These are phyloP conservation scores for Macrocentrus cingulum DNA, from an alignment of 1,140 invertebrate species.

Conservation along the genomic window DNA sequence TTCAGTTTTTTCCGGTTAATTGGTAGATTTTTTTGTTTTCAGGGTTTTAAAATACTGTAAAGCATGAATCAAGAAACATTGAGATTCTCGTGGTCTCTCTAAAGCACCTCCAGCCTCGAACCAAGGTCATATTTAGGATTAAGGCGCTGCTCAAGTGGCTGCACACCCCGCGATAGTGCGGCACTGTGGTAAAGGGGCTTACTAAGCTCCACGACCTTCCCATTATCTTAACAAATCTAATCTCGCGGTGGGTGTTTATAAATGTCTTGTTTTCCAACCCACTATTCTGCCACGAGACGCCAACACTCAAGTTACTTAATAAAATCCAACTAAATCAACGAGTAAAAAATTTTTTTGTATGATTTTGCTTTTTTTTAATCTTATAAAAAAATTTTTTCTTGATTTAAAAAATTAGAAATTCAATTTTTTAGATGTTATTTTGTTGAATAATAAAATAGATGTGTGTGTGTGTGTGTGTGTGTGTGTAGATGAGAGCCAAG, in stretches of 20 bases:
- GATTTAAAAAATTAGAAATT: too few species aligned
- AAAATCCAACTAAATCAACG: too few species aligned
- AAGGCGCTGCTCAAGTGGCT: slow-evolving; percentile 37
- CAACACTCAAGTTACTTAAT: neutral
- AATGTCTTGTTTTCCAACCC: slow-evolving; percentile 59
- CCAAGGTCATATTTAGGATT: slow-evolving; percentile 45
- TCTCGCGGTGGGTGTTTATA: slow-evolving; percentile 59
- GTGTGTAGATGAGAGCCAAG: too few species aligned
- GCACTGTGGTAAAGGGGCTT: slow-evolving; percentile 33
- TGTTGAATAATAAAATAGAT: too few species aligned
- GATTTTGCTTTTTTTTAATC: too few species aligned
- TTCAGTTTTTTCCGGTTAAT: too few species aligned
- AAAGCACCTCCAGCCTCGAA: neutral
- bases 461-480: too few species aligned
- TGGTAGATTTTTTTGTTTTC: too few species aligned
- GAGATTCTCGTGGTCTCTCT: neutral
- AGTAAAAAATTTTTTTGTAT: too few species aligned
- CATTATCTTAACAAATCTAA: slow-evolving; percentile 62
- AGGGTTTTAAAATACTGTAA: too few species aligned
- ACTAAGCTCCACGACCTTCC: slow-evolving; percentile 21
- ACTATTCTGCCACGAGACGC: slow-evolving; percentile 35
- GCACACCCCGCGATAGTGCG: slow-evolving; percentile 24
- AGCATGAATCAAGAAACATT: neutral
- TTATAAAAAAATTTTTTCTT: too few species aligned
- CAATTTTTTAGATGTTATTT: too few species aligned